Percentiles rank a stretch among this genome's conserved stretches.
These are phyloP conservation scores for Nannoperca australis DNA, from an alignment of 2,797 vertebrate genomes.

Conservation along the genomic window DNA sequence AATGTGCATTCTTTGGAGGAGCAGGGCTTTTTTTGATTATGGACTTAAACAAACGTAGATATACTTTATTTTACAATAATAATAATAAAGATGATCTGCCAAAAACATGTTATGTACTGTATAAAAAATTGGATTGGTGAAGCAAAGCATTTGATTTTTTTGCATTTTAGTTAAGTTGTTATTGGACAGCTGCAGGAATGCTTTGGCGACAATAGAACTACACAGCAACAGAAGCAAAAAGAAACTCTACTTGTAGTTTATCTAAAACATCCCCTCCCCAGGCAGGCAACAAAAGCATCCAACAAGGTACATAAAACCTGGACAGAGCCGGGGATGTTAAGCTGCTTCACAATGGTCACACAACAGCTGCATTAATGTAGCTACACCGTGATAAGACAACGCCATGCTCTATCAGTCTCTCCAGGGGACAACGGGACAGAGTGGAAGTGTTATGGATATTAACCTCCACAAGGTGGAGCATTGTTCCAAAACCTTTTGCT, in stretches of 20 bases:
- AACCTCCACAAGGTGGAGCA: conserved; percentile 62
- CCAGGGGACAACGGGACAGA: background rate
- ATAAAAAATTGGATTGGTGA: conserved; percentile 2
- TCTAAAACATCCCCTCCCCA: conserved; percentile 16
- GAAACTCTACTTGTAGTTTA: background rate
- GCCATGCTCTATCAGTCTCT: conserved; percentile 45
- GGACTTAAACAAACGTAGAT: conserved; percentile 1
- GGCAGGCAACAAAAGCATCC: conserved; percentile 38
- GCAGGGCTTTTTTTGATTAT: background rate
- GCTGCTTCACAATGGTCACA: conserved; percentile 45
- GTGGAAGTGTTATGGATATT: background rate
- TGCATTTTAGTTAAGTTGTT: conserved; percentile 25
- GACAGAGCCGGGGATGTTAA: conserved; percentile 41
- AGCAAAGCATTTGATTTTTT: conserved; percentile 28
- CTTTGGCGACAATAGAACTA: conserved; percentile 26
- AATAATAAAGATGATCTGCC: too few relatives aligned
- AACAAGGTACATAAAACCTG: conserved; percentile 20
- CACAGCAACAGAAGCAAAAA: conserved; percentile 35
- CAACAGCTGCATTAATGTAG: conserved; percentile 49
- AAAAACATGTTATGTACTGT: background rate
- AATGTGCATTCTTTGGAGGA: conserved; percentile 1
- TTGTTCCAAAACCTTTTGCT: conserved; percentile 13
- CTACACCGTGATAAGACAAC: conserved; percentile 49
- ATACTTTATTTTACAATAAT: background rate
- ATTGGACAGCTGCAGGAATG: conserved; percentile 17